These are phyloP conservation scores for Sesia bembeciformis DNA, from an alignment of 2,888 invertebrate genomes.

Conservation along the genomic window DNA sequence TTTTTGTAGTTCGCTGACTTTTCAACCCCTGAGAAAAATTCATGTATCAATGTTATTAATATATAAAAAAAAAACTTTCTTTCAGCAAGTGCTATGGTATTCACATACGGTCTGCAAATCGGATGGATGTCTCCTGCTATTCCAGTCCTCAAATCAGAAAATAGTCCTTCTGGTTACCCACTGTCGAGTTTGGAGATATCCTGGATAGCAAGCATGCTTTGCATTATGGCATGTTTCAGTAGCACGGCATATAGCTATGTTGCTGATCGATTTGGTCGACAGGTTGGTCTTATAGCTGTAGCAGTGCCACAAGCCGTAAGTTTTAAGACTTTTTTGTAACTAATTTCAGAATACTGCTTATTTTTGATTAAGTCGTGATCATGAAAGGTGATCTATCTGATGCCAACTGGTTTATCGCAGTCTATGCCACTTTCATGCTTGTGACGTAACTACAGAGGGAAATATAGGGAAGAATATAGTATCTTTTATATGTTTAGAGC, in stretches of 20 bases:
- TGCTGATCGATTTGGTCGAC: conserved; percentile 7
- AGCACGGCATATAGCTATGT: conserved; percentile 2
- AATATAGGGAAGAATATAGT: no score
- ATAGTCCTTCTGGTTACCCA: conserved; percentile 7
- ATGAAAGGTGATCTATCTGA: no score
- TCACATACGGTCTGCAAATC: conserved; percentile 7
- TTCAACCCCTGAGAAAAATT: no score
- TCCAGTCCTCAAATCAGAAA: conserved; percentile 2
- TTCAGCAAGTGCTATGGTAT: conserved; percentile 3
- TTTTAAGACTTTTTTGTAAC: background rate
- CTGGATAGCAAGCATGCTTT: conserved; percentile 5
- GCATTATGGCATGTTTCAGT: conserved; percentile 1
- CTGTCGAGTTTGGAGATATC: conserved; percentile 5
- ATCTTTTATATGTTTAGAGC: no score
- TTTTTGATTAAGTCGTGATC: background rate
- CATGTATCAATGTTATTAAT: no score
- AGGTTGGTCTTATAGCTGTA: conserved; percentile 1
- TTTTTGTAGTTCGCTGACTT: no score
- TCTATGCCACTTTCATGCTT: no score
- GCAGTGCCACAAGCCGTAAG: conserved; percentile 10
- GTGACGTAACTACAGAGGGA: no score
- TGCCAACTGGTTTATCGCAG: no score
- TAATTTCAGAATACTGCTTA: no score
- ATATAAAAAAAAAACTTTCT: background rate
- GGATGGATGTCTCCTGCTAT: conserved; percentile 8